Evolutionary conservation across 2,888 invertebrate species (phyloP).

Genomic region (Eilema sororculum): DNA sequence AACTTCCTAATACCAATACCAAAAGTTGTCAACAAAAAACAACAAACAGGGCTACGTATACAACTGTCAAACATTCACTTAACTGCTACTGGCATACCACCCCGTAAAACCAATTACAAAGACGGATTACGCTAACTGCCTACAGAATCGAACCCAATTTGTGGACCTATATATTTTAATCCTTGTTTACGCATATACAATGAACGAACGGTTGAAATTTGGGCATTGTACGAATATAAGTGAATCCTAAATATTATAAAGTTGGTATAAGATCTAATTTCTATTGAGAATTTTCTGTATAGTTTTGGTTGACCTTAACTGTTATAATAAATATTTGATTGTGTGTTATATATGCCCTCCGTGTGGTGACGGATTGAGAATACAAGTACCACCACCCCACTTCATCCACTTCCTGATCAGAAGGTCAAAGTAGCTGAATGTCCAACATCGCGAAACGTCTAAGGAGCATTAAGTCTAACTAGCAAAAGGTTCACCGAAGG

Average conservation of each 20-base stretch:
- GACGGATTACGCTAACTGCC: conserved; percentile 76
- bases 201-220: conserved; percentile 66
- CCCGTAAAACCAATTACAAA: conserved; percentile 78
- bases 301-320: too few relatives aligned
- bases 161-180: conserved; percentile 80
- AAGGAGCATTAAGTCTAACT: too few relatives aligned
- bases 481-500: too few relatives aligned
- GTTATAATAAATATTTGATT: too few relatives aligned
- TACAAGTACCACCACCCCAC: too few relatives aligned
- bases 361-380: too few relatives aligned
- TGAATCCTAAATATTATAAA: neutral
- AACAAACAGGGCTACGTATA: conserved; percentile 24
- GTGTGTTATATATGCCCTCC: too few relatives aligned
- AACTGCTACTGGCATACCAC: conserved; percentile 56
- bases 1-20: neutral
- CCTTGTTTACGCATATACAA: conserved; percentile 75
- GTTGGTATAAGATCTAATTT: neutral
- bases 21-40: conserved; percentile 28
- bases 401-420: too few relatives aligned
- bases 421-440: too few relatives aligned
- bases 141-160: conserved; percentile 77
- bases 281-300: neutral
- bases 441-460: too few relatives aligned
- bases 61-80: conserved; percentile 59
- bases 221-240: conserved; percentile 48